Base-by-base conservation (phyloP, 2,888 invertebrate genomes). In the Acanthosepion esculentum region DNA sequence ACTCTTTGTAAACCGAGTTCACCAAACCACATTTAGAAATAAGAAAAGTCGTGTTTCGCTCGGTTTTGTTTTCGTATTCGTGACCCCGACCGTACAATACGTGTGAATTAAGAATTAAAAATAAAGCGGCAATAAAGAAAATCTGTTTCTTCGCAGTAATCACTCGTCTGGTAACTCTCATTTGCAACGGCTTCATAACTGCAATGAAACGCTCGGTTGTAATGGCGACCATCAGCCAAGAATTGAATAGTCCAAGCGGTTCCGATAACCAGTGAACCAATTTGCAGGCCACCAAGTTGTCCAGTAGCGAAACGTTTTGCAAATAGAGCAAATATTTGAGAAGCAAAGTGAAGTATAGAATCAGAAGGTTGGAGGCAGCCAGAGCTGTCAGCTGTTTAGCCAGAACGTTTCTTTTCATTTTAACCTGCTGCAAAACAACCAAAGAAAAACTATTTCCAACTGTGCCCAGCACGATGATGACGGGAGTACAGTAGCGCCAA, bases 211-310 rank as follows among this genome's bases (percentile, higher is more conserved):
- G 50, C 23, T 64, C 55, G 7, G 55, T 23, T 64, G 94, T 55
- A 64, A 94, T 94, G 94, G 55, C 55, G 5, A 94, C 94, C 41
- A 94, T 53, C 29, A 94, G 15, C 94, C 94, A 94, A 33, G 94
- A 64, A 26, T 55, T 64, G 41, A 64, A 64, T 5, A n/a, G 29
- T 0, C 59, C 94, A 59, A 64, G 26, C 20, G 64, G 64, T 18
- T 55, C 64, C 20, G 55, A 64, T 15, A 94, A n/a, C 94, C 94
- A 94, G 12, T 41, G 50, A 29, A 48, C 20, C 50, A 94, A 20
- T 41, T 94, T 94, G 55, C 94, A 94, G 18, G 55, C 41, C 18
- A 94, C 41, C 59, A 48, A 33, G 59, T 48, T 94, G 29, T 94
- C 94, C 23, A 26, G 18, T 20, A 55, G 10, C 15, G 26, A 33